Evolutionary conservation across 2,113 vertebrate species (phyloP), one percentile per base, ranked within the genome.

Genomic region (Hippocampus barbouri): DNA sequence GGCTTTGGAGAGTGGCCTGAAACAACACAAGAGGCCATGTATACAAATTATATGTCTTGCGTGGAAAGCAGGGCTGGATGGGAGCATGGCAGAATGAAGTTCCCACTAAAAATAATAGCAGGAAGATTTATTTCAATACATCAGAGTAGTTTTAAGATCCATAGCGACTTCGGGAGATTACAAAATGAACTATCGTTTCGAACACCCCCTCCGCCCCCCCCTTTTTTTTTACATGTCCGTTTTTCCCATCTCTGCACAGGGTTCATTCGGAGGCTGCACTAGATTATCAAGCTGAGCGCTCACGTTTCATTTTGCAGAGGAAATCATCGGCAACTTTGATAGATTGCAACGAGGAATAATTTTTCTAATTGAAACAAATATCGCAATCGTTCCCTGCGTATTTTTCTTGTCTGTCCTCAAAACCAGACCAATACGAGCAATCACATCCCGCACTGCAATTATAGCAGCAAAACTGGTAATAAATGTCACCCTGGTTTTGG

Each of bases 1-100:
- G 87, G 83, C 82, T 88, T 82, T 91, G 90, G 90, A 89, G 78
- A 59, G 5, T 43, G 27, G 87, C 91, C 91, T 88, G 82, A 83
- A 83, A 87, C 85, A 88, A 88, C 85, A 89, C 57, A 74, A 79
- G 73, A 85, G 87, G 84, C 85, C 81, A 71, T 74, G 86, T 79
- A 83, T 83, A 85, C 87, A 85, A 76, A 81, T 87, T 72, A 84
- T 82, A 85, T 14, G 66, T 79, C 82, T 83, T 45, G 5, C 66
- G 47, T 61, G 76, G 15, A 67, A 23, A 21, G 45, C 59, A 70
- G 38, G 43, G 67, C 56, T 67, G 73, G 73, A 74, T 69, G 69
- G 70, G 68, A 76, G 81, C 43, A 79, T 62, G 66, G 72, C 79
- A 30, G 72, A 78, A 78, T 77, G 69, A 2, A 23, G 74, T 76